Evolutionary conservation across 2,797 vertebrate genomes (phyloP), one percentile per base, ranked within the genome.

Genomic region (Gastrophryne carolinensis): DNA sequence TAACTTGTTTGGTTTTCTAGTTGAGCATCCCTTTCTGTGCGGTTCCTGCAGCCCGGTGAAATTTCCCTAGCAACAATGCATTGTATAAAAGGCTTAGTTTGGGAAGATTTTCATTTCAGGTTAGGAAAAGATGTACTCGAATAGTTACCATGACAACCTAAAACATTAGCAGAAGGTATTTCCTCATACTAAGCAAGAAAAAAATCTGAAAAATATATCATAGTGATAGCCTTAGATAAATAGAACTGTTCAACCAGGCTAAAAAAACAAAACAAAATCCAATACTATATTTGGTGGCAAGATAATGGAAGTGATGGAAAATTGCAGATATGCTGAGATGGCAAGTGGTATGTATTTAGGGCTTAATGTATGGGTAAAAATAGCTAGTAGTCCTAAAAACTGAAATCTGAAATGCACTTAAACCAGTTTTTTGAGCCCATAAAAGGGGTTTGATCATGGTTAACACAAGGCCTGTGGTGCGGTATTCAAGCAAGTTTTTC

Each of bases 121-220:
- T 53, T 54, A 62, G 50, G 17, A 61, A 68, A 54, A 69, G 41
- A 24, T 53, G 34, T 34, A 30, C 17, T 52, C 26, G 12, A 50
- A 23, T n/a, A 23, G 58, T 70, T 70, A 49, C 66, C 39, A 70
- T 76, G 57, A 26, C 57, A 70, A 76, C 57, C 21, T 75, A 15
- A 54, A 49, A 35, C 54, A 75, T 68, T 53, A 53, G 41, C 64
- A 66, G 37, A 49, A 49, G 29, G 52, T 56, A 67, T 74, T 60
- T 74, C 53, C 72, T 62, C 13, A 61, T 53, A 53, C 32, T 24
- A 65, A 24, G 37, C 27, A 67, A 74, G 35, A 11, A 17, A 17
- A 58, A 41, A 74, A 35, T 50, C 64, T 27, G 23, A 23, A 62
- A n/a, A 72, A 50, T 64, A 8, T 19, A 68, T 26, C 23, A 54